phyloP scores from a whole-genome alignment of 2,113 vertebrate species.

The Panthera leo region DNA sequence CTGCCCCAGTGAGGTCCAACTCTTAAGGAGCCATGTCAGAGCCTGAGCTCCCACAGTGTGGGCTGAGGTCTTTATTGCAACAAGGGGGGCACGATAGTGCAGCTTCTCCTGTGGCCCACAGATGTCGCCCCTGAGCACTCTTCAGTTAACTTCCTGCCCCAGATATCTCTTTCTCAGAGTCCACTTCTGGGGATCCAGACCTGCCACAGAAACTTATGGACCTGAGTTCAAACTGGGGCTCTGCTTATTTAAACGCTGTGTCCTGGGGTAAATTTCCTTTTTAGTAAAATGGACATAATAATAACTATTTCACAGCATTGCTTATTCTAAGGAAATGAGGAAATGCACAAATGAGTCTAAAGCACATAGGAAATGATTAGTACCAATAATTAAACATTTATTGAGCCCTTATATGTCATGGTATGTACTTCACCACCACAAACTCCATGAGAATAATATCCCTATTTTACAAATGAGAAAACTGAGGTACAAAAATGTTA shows the following conservation, averaged over 20 bases:
- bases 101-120: background rate
- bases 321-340: background rate
- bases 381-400: background rate
- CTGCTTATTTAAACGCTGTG: background rate
- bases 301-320: background rate
- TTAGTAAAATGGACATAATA: constrained; percentile 5
- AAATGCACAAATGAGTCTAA: background rate
- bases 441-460: background rate
- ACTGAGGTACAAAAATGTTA: background rate
- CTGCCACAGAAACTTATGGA: background rate
- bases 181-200: background rate
- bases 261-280: background rate
- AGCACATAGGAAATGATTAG: background rate
- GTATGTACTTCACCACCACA: background rate
- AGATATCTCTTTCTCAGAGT: background rate
- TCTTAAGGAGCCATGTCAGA: background rate
- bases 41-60: background rate
- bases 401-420: background rate
- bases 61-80: background rate
- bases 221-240: background rate
- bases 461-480: constrained; percentile 27
- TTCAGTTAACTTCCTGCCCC: background rate
- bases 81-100: too few relatives aligned
- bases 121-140: background rate
- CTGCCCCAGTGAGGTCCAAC: background rate